A percentile compares a stretch with the other conserved stretches of the same genome.
Evolutionary conservation across 2,888 invertebrate species (phyloP).

Genomic region (Hydraecia micacea): DNA sequence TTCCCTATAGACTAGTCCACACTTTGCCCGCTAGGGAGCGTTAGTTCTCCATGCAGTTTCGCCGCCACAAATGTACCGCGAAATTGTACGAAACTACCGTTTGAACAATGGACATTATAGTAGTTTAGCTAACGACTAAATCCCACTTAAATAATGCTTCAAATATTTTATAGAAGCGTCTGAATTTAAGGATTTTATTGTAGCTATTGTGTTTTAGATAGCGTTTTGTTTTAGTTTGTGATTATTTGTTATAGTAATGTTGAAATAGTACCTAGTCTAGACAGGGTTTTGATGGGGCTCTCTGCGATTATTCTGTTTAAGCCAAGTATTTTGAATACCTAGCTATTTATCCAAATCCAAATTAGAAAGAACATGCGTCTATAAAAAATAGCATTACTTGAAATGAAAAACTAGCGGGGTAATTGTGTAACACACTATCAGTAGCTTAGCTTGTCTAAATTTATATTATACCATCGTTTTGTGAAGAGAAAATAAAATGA

Average conservation of each 20-base stretch:
- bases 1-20: constrained; percentile 58
- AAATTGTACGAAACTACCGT: constrained; percentile 77
- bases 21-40: constrained; percentile 61
- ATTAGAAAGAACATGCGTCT: background rate
- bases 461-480: too few species aligned
- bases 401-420: background rate
- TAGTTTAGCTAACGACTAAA: constrained; percentile 80
- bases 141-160: constrained; percentile 75
- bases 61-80: constrained; percentile 78
- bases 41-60: constrained; percentile 65
- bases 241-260: background rate
- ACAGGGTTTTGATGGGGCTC: background rate
- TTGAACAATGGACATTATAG: constrained; percentile 79
- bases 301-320: background rate
- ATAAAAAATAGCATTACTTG: background rate
- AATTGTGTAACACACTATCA: background rate
- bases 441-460: too few species aligned
- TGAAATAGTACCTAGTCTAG: constrained; percentile 1
- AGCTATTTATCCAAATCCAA: background rate
- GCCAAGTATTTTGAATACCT: background rate
- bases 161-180: constrained; percentile 68
- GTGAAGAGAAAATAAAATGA: too few species aligned
- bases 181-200: constrained; percentile 59
- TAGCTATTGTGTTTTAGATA: constrained; percentile 45
- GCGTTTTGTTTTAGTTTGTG: constrained; percentile 24